A percentile compares a stretch with the other conserved stretches of the same genome.
Evolutionary conservation across 2,113 vertebrate genomes (phyloP).

Genomic region (Hucho hucho): DNA sequence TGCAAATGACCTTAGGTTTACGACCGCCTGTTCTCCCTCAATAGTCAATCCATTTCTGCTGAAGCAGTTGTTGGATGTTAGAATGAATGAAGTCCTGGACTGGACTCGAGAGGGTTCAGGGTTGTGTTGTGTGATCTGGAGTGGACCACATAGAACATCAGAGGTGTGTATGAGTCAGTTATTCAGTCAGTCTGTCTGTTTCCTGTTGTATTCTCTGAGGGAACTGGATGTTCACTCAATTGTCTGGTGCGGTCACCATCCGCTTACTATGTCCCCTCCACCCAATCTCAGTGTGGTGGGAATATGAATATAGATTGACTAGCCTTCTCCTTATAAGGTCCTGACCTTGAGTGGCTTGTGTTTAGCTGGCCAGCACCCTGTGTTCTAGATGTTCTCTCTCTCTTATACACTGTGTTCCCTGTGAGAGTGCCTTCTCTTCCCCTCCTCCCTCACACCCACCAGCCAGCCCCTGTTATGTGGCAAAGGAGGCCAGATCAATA

Average conservation of each 20-base stretch:
- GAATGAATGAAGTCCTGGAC: constrained; percentile 5
- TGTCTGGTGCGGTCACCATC: too few relatives aligned
- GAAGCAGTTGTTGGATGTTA: constrained; percentile 18
- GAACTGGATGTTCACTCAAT: background rate
- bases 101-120: constrained; percentile 2
- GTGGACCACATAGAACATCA: background rate
- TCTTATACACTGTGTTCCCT: background rate
- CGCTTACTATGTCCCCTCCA: too few relatives aligned
- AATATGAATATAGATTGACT: too few relatives aligned
- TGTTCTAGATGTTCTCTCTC: background rate
- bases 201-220: background rate
- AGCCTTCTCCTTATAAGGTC: too few relatives aligned
- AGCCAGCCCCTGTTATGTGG: background rate
- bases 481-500: constrained; percentile 52
- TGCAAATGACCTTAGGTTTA: constrained; percentile 30
- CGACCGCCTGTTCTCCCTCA: constrained; percentile 15
- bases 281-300: too few relatives aligned
- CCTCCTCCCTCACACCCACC: background rate
- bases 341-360: background rate
- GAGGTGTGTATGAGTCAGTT: too few relatives aligned
- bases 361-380: background rate
- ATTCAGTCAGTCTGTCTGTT: background rate
- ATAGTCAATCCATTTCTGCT: constrained; percentile 20
- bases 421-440: background rate
- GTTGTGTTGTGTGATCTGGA: background rate